Evolutionary conservation across 2,113 vertebrate genomes (phyloP), one percentile per base, ranked within the genome.

Genomic region (Salvator merianae): DNA sequence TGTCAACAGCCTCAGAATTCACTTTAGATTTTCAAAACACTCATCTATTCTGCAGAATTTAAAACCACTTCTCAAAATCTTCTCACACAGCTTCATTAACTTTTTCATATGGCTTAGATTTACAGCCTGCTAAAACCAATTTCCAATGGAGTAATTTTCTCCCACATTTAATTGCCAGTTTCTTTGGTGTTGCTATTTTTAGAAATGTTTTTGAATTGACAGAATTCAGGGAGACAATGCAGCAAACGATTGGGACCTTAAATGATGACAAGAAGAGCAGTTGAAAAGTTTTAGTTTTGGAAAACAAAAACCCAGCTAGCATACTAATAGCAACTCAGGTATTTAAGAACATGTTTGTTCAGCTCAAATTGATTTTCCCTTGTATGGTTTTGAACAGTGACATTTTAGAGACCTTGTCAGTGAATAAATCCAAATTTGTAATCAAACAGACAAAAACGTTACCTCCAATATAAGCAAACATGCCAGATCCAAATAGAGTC

Each of bases 201-300:
- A 87, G 80, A 53, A 73, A 63, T 53, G 3, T 24, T 88, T 90
- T 38, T 77, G 30, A 75, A 59, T 76, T 81, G 38, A 6, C 5
- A 73, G 59, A 86, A 91, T 79, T 83, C 59, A 72, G 68, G 63
- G 68, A 71, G 77, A 81, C 87, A 81, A 80, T 16, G 34, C 14
- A 18, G 77, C 40, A 81, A 88, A 82, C 72, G 10, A 77, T 69
- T 63, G 10, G 47, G 65, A 8, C 32, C 28, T 79, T 82, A 66
- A 77, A 53, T 71, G 53, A 82, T 82, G 32, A 59, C 22, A 76
- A 22, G 73, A 87, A 82, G 36, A 73, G 73, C 13, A 84, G 28
- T 87, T 85, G 70, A 55, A 87, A 91, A 70, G 22, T 82, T 90
- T 81, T 72, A 81, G 32, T 38, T 80, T 86, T 30, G 79, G 83